Percentiles rank a stretch among this genome's conserved stretches.
Conservation (phyloP, 2,113 vertebrate species). For the Benitochromis conjunctus region DNA sequence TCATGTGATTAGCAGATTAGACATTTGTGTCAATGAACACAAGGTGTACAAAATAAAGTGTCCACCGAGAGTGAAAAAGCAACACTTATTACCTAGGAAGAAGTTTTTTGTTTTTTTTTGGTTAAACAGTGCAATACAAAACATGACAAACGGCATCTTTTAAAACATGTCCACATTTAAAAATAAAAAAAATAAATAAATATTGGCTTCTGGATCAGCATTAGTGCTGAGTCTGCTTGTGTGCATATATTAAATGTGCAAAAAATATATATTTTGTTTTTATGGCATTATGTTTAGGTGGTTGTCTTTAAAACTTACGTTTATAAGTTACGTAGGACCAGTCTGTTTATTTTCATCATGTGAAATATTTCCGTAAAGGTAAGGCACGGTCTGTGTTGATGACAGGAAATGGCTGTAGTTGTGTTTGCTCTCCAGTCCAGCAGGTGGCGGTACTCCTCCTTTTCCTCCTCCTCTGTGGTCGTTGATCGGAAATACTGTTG, state of each 20-base stretch:
- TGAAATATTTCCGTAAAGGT: not conserved
- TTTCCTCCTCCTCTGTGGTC: too few species aligned
- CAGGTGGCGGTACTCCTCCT: not conserved
- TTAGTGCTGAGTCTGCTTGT: too few species aligned
- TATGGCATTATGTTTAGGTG: too few species aligned
- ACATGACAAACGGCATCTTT: not conserved
- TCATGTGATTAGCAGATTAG: not conserved
- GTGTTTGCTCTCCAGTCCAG: not conserved
- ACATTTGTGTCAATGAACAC: not conserved
- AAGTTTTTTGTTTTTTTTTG: too few species aligned
- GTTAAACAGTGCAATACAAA: not conserved
- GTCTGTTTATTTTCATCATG: not conserved
- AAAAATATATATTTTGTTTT: too few species aligned
- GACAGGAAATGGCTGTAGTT: not conserved
- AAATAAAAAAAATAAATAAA: accelerated
- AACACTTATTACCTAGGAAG: too few species aligned
- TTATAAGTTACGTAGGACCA: too few species aligned
- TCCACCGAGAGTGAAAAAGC: too few species aligned
- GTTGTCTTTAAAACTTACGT: too few species aligned
- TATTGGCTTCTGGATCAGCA: not conserved
- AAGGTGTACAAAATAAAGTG: too few species aligned
- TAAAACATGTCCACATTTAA: not conserved
- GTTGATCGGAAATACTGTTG: not conserved
- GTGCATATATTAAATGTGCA: too few species aligned
- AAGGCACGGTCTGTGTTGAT: not conserved